phyloP scores from a whole-genome alignment of 2,113 vertebrate genomes.

The Hymenochirus boettgeri region DNA sequence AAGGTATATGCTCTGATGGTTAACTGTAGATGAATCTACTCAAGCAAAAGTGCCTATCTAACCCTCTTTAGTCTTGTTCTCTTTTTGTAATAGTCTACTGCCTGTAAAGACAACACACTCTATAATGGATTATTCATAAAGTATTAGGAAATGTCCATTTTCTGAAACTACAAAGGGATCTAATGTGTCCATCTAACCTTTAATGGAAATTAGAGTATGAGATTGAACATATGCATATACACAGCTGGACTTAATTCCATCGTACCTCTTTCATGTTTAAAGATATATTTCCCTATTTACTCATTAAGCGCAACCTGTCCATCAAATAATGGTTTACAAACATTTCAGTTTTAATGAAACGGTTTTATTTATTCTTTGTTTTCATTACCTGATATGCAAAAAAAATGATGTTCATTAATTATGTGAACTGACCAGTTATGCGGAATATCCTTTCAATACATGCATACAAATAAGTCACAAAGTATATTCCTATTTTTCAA shows the following conservation, averaged over 20 bases:
- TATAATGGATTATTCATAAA: background rate
- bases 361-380: slow-evolving; percentile 29
- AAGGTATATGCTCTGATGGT: background rate
- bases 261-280: slow-evolving; percentile 38
- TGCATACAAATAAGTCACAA: background rate
- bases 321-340: slow-evolving; percentile 36
- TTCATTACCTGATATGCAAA: slow-evolving; percentile 29
- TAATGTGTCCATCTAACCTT: background rate
- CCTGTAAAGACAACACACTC: background rate
- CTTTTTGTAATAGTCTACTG: background rate
- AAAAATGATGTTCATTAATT: slow-evolving; percentile 29
- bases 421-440: slow-evolving; percentile 11
- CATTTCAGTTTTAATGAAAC: slow-evolving; percentile 42
- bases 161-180: background rate
- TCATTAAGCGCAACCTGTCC: slow-evolving; percentile 37
- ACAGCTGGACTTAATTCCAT: slow-evolving; percentile 35
- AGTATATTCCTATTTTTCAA: no score
- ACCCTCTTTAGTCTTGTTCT: background rate
- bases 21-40: background rate
- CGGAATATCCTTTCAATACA: slow-evolving; percentile 22
- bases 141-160: background rate
- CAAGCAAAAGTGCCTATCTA: background rate
- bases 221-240: slow-evolving; percentile 20
- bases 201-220: slow-evolving; percentile 21
- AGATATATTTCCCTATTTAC: slow-evolving; percentile 37